Evolutionary conservation across 1,140 invertebrate species (phyloP).

Genomic region (Drosophila carrolli): DNA sequence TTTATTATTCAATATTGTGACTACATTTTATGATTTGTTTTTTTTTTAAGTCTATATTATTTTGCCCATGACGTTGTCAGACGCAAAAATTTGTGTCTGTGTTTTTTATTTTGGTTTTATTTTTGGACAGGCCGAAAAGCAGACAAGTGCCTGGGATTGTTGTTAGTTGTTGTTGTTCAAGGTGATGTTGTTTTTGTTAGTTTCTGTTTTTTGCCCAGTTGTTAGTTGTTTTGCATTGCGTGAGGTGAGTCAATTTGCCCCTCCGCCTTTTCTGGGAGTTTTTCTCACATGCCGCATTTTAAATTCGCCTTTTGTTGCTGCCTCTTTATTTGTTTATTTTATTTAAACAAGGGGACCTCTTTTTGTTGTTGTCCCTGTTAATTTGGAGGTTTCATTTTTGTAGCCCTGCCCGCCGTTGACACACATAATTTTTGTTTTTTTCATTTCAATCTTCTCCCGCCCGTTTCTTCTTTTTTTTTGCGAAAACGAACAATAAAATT

Average conservation of each 20-base stretch:
- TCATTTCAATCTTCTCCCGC: conserved; percentile 15
- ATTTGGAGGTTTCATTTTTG: conserved; percentile 70
- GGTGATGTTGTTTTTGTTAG: conserved; percentile 23
- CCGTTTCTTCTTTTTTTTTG: conserved; percentile 19
- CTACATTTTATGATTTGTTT: conserved; percentile 41
- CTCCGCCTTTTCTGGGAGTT: conserved; percentile 36
- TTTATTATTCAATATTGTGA: conserved; percentile 27
- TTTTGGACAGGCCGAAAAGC: conserved; percentile 34
- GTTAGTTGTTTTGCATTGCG: conserved; percentile 26
- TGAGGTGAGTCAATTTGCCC: conserved; percentile 57
- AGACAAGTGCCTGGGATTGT: conserved; percentile 49
- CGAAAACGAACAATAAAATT: conserved; percentile 64
- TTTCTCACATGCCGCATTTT: conserved; percentile 43
- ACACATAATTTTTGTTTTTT: conserved; percentile 55
- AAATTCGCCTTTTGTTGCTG: conserved; percentile 37
- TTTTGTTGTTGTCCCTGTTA: conserved; percentile 59
- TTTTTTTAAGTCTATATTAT: conserved; percentile 12
- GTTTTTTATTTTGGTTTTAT: conserved; percentile 37
- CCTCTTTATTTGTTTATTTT: conserved; percentile 55
- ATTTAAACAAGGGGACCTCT: conserved; percentile 60
- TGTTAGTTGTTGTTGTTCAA: conserved; percentile 43
- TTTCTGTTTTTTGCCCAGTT: conserved; percentile 3
- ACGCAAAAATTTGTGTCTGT: conserved; percentile 8
- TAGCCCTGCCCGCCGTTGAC: conserved; percentile 48
- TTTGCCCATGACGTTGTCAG: conserved; percentile 58